phyloP scores from a whole-genome alignment of 2,113 vertebrate species.

The Alethe diademata region DNA sequence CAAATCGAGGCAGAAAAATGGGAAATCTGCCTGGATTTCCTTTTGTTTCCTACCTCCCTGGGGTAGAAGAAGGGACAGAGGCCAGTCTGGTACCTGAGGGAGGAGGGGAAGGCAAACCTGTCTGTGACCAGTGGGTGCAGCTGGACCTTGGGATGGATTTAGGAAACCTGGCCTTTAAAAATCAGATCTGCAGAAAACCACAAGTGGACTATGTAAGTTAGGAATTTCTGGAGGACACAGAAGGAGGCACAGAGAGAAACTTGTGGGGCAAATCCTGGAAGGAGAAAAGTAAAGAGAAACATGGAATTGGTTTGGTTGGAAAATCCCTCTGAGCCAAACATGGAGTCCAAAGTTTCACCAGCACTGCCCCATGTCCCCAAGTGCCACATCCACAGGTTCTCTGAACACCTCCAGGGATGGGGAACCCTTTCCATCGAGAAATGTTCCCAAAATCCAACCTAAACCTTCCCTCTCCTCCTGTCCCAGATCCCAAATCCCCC shows the following conservation, averaged over 20 bases:
- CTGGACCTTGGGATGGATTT: neutral
- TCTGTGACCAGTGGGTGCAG: neutral
- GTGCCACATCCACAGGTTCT: neutral
- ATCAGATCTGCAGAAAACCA: neutral
- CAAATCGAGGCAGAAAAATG: neutral
- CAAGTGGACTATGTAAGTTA: neutral
- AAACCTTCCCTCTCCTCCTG: neutral
- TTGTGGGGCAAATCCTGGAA: neutral
- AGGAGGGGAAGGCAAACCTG: neutral
- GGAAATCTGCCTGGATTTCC: neutral
- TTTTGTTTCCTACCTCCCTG: neutral
- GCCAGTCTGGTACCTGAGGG: neutral
- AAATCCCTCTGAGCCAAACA: neutral
- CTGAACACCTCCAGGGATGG: neutral
- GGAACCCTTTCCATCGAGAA: neutral
- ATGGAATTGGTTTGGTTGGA: neutral
- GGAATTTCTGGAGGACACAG: neutral
- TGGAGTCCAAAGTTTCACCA: neutral
- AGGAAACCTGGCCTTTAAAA: neutral
- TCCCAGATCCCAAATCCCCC: neutral
- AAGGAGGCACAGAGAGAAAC: neutral
- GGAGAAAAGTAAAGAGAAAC: neutral
- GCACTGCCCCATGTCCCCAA: neutral
- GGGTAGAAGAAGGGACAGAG: neutral
- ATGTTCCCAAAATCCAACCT: neutral